Evolutionary conservation across 2,888 invertebrate species (phyloP).

Genomic region (Bhutanitis thaidina): DNA sequence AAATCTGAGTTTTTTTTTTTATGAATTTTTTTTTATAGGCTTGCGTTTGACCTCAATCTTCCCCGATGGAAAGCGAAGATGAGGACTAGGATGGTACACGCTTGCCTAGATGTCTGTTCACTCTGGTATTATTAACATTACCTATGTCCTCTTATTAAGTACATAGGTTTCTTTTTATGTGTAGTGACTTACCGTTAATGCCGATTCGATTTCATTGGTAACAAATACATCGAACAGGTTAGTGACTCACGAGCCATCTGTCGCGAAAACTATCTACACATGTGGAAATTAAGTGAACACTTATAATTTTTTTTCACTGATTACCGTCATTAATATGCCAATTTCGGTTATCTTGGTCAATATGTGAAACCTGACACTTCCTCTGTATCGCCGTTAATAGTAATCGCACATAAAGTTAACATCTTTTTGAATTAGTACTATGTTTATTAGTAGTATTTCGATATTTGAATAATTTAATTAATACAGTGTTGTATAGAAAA

Average conservation of each 20-base stretch:
- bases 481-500: conserved; percentile 20
- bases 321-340: conserved; percentile 50
- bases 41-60: too few species aligned
- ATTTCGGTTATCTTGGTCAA: conserved; percentile 46
- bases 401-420: conserved; percentile 24
- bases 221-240: conserved; percentile 49
- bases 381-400: conserved; percentile 28
- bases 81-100: too few species aligned
- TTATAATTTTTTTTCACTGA: conserved; percentile 46
- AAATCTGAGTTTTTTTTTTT: too few species aligned
- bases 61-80: too few species aligned
- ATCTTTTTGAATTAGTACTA: conserved; percentile 8
- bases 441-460: conserved; percentile 30
- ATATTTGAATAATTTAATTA: conserved; percentile 28
- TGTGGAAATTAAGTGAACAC: conserved; percentile 59
- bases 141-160: too few species aligned
- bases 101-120: too few species aligned
- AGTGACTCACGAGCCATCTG: conserved; percentile 75
- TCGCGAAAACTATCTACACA: conserved; percentile 67
- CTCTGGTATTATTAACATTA: too few species aligned
- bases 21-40: too few species aligned
- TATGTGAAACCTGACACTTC: conserved; percentile 53
- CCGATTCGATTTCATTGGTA: too few species aligned
- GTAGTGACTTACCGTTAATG: too few species aligned
- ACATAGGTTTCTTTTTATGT: too few species aligned